Evolutionary conservation across 1,140 invertebrate species (phyloP), one percentile per base, ranked within the genome.

Genomic region (Brachionus sp.): DNA sequence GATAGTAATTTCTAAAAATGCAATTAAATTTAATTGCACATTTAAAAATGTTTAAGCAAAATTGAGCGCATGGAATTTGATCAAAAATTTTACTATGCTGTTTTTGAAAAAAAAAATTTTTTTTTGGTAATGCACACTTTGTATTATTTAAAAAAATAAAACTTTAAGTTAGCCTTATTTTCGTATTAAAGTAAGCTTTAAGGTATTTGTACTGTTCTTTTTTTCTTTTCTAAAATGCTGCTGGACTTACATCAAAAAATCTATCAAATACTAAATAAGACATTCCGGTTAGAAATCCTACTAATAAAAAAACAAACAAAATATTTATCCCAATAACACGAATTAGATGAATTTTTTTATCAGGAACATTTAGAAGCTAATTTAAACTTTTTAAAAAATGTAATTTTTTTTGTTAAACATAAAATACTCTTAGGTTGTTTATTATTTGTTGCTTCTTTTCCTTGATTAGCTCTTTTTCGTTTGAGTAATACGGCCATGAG

Each of bases 401-500:
- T 64, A 2, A 23, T 25, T 64, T 23, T 64, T 12, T 12, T 64
- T 25, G 0, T 33, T 25, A 16, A 46, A 13, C 10, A 13, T 2
- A 13, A 13, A 13, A 1, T n/a, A 68, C 64, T n/a, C 29, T 68
- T 4, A 68, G 35, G 10, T 42, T 9, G 19, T 39, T 23, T n/a
- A n/a, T 16, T 23, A 73, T n/a, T 73, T 73, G 68, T 16, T 16
- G n/a, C 5, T 42, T n/a, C 19, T 73, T 73, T 73, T 73, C 19
- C 16, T 73, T 9, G 9, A 73, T 35, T 39, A 39, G 39, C 7
- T 42, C 19, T 16, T 9, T 10, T n/a, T 73, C 16, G 9, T 73
- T 73, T 23, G 33, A 39, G 19, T 73, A 73, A n/a, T 16, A 73
- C 10, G 68, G 68, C 68, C 68, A 73, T 73, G 68, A 73, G 39